Conservation (phyloP, 2,797 vertebrate genomes). For the Euphonia xanthogaster region DNA sequence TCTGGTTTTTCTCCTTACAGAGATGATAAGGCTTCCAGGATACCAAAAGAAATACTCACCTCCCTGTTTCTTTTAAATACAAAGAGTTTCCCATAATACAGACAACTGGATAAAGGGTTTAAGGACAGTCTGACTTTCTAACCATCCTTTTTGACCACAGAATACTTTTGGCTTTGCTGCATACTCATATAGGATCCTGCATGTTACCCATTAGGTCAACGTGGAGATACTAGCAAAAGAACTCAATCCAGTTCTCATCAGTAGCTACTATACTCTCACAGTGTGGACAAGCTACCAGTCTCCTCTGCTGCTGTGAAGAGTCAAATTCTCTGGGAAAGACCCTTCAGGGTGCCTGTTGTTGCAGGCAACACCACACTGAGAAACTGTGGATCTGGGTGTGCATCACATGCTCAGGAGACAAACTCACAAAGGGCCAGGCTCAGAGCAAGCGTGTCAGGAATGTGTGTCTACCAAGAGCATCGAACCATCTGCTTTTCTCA, state of each 20-base stretch:
- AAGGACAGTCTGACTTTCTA: background rate
- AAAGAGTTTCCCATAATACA: background rate
- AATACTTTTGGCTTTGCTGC: background rate
- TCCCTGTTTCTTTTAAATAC: conserved; percentile 1
- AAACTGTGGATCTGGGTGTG: background rate
- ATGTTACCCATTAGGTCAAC: background rate
- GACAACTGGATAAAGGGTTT: background rate
- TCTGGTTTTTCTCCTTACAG: conserved; percentile 32
- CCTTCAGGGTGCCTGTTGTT: background rate
- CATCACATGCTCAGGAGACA: background rate
- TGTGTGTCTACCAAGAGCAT: background rate
- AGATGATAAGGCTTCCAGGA: background rate
- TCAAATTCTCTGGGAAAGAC: background rate
- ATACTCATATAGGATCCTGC: background rate
- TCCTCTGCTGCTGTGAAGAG: background rate
- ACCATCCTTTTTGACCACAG: background rate
- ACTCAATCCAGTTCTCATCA: background rate
- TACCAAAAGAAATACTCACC: background rate
- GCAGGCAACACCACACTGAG: background rate
- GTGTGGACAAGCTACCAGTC: background rate
- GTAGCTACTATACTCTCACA: background rate
- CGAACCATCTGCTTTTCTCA: conserved; percentile 1
- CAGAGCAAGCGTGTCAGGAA: background rate
- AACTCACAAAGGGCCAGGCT: background rate
- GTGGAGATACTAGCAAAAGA: background rate